Evolutionary conservation across 1,140 invertebrate species (phyloP).

Genomic region (Uloborus diversus): DNA sequence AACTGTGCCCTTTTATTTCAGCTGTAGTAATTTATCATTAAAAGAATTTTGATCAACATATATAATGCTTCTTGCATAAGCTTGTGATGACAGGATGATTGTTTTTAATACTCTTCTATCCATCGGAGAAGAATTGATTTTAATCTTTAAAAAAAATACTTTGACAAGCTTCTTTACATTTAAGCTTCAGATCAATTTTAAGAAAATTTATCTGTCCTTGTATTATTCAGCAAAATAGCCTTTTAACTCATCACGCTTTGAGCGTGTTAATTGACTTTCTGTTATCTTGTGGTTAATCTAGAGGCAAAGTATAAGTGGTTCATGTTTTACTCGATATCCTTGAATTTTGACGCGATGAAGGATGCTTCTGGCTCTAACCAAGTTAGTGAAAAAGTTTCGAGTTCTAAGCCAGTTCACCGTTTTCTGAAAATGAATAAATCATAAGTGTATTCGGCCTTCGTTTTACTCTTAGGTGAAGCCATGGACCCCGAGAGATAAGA

Average conservation of each 20-base stretch:
- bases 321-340: constrained; percentile 2
- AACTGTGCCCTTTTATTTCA: too few species aligned
- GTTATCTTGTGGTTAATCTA: constrained; percentile 25
- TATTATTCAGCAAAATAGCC: neutral
- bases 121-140: too few species aligned
- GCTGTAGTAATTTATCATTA: too few species aligned
- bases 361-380: neutral
- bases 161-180: too few species aligned
- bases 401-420: neutral
- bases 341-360: constrained; percentile 18
- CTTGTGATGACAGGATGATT: too few species aligned
- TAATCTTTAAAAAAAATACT: too few species aligned
- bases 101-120: too few species aligned
- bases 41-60: too few species aligned
- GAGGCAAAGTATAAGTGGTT: neutral
- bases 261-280: constrained; percentile 23
- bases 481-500: neutral
- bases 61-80: too few species aligned
- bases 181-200: too few species aligned
- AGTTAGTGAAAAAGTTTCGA: neutral
- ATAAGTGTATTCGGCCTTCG: neutral
- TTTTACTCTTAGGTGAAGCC: constrained; percentile 13
- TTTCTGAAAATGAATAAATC: constrained; percentile 27
- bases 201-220: too few species aligned
- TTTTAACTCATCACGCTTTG: constrained; percentile 25